Percentiles rank a stretch among this genome's conserved stretches.
These are phyloP conservation scores for Heliconius himera DNA, from an alignment of 1,140 invertebrate genomes.

Conservation along the genomic window DNA sequence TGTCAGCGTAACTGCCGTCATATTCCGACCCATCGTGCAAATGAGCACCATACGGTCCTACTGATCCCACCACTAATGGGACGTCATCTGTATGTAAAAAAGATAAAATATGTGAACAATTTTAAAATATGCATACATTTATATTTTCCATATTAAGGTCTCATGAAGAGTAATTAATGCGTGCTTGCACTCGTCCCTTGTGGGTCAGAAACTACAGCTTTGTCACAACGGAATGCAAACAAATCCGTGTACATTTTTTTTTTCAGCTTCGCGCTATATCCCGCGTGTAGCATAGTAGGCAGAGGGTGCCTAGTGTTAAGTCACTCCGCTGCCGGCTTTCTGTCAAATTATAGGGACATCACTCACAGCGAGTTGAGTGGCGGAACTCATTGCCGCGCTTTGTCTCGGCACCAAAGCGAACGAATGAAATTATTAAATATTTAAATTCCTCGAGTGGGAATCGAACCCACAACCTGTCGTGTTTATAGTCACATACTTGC, in stretches of 20 bases:
- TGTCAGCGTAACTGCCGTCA: conserved; percentile 90
- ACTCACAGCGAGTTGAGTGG: too few relatives aligned
- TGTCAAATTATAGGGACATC: too few relatives aligned
- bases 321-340: too few relatives aligned
- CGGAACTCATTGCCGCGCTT: too few relatives aligned
- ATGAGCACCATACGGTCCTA: conserved; percentile 95
- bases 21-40: conserved; percentile 95
- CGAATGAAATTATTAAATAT: too few relatives aligned
- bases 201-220: conserved; percentile 52
- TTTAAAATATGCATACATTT: conserved; percentile 16
- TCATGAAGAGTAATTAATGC: conserved; percentile 72
- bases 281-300: too few relatives aligned
- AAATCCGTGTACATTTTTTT: conserved; percentile 42
- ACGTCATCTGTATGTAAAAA: conserved; percentile 58
- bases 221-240: conserved; percentile 58
- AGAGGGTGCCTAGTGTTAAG: too few relatives aligned
- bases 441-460: too few relatives aligned
- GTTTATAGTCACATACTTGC: too few relatives aligned
- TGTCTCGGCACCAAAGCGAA: too few relatives aligned
- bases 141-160: conserved; percentile 56
- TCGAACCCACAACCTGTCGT: too few relatives aligned
- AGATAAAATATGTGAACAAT: neutral
- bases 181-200: conserved; percentile 64
- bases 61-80: conserved; percentile 89
- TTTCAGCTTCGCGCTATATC: too few relatives aligned